Base-by-base conservation (phyloP, 1,140 invertebrate genomes). In the Orius insidiosus region DNA sequence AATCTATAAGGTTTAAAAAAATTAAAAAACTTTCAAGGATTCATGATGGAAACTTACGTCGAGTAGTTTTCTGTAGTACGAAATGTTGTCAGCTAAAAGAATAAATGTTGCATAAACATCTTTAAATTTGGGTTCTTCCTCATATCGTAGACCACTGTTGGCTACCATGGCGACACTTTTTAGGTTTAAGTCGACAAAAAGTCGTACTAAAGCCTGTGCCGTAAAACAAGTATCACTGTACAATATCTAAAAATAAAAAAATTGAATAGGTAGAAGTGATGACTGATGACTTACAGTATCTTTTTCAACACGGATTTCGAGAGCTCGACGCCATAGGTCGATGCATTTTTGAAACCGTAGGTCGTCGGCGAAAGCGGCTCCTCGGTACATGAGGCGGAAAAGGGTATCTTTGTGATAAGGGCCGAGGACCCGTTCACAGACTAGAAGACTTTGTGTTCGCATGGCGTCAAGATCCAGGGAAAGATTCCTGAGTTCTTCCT, bases 311-410 rank as follows among this genome's bases (percentile, higher is more conserved):
- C 82, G 68, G 43, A 85, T 73, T 60, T 85, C 73, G 11, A 90
- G 64, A 19, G 80, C 78, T 61, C 83, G 74, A 48, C 69, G 66
- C 85, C 85, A 90, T 11, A 90, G 64, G 63, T 86, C 79, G 48
- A 89, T 82, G 60, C 85, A 89, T 43, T 78, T 68, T 57, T 87
- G 81, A 63, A 85, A 83, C 50, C 81, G 74, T 48, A 85, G 63
- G 13, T 81, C 75, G 60, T 92, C 86, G 1, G 83, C 85, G 64
- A 87, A 90, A 0, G 83, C 75, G 3, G 86, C 87, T 33, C 86
- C 86, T 47, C 85, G 18, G 56, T 70, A 75, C 70, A 76, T 74
- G 2, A 75, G 52, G 31, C 83, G 70, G 54, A 85, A 85, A n/a
- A 89, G 70, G 47, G 80, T 83, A 58, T 90, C 85, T 61, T 86